Evolutionary conservation across 2,888 invertebrate genomes (phyloP), one percentile per base, ranked within the genome.

Genomic region (Trichogramma evanescens): DNA sequence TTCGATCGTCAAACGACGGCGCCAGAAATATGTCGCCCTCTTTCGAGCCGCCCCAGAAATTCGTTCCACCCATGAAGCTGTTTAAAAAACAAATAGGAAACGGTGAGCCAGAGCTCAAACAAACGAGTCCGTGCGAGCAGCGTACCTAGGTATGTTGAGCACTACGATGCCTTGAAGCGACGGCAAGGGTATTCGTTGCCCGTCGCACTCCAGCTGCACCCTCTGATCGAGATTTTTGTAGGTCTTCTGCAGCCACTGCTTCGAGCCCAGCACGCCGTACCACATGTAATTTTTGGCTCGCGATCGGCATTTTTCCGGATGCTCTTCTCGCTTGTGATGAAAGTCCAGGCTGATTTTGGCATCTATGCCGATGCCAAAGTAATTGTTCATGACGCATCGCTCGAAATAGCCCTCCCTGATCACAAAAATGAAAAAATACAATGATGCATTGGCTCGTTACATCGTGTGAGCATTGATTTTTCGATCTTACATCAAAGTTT

Each of bases 371-470:
- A 98, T 97, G 0, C 97, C 97, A 75, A 97, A 97, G 76, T 98
- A 98, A 77, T 98, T 98, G 79, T 97, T 98, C 97, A 98, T 97
- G 2, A 96, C 95, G 71, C 94, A 94, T 68, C 90, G 88, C 79
- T 98, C 97, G 70, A 90, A 90, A 77, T 89, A 92, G 1, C 93
- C 93, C 80, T 93, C 93, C 71, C 86, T 86, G 72, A 54, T 10
- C 6, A 13, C 5, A 39, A 6, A 50, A 40, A 42, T 50, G 56
- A 8, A 54, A 42, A 4, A 51, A 51, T 13, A 50, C 26, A 54
- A 54, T 54, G 8, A 40, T 55, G 41, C 13, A 48, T 54, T 39
- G 10, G 26, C 26, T 26, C 26, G 26, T 26, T 57, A n/a, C 8
- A 10, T 38, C 38, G 13, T 41, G 10, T 9, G 6, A 52, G 13